Base-by-base conservation (phyloP, 1,140 invertebrate genomes). In the Halesus radiatus region DNA sequence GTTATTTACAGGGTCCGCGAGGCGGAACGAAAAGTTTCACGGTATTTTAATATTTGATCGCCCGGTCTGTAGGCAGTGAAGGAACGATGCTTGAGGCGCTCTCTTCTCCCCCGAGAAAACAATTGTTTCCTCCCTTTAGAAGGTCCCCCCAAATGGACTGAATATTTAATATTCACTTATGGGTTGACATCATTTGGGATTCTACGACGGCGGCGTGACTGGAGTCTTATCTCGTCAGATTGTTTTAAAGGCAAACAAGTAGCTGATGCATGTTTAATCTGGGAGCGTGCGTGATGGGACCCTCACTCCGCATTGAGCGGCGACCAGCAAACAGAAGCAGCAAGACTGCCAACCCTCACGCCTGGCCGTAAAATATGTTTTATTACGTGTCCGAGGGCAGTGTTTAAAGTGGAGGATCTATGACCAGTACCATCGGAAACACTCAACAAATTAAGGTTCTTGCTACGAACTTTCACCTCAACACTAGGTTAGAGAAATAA, bases 111-210 rank as follows among this genome's bases (percentile, higher is more conserved):
- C n/a, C 37, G 75, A 77, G 75, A 45, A 77, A 77, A 77, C 75
- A 64, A 64, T 77, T 22, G 75, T 18, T 64, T 26, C 74, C 66
- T 78, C 66, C 75, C 53, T 60, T 72, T 73, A 70, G 58, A 16
- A 58, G 76, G 50, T 45, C 54, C 74, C 80, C 32, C 64, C 52
- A 29, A 32, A 58, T 6, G 15, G 52, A 32, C 53, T 83, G 81
- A 83, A 83, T 83, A 83, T 83, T 83, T 83, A 73, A 83, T 80
- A 80, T 80, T 83, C 81, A 83, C 81, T 83, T 83, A 83, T 80
- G 76, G 79, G 79, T 80, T 83, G 81, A 82, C 81, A 82, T 82
- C 81, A 82, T 82, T 82, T 56, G 52, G 81, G 75, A 82, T 82
- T 82, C 81, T 80, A 80, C 50, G 79, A 78, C 64, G 81, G 68